Percentiles rank a stretch among this genome's conserved stretches.
phyloP scores from a whole-genome alignment of 2,113 vertebrate genomes.

The Trogon melanurus region DNA sequence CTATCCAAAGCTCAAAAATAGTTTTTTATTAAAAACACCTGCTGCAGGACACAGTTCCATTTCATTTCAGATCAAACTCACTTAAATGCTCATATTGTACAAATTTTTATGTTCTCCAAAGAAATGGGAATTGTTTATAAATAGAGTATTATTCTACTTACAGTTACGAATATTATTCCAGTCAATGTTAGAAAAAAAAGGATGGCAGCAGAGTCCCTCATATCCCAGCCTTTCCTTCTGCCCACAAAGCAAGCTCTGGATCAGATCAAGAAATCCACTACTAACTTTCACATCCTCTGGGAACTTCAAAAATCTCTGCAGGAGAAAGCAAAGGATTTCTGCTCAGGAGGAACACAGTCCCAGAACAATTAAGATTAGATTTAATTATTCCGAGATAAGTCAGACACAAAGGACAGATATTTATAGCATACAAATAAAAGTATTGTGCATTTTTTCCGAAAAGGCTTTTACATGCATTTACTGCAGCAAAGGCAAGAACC shows the following conservation, averaged over 20 bases:
- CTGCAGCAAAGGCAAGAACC: neutral
- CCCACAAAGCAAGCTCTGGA: slow-evolving; percentile 90
- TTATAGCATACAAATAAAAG: slow-evolving; percentile 15
- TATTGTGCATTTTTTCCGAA: neutral
- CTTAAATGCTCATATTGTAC: neutral
- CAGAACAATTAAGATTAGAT: neutral
- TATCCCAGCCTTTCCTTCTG: slow-evolving; percentile 87
- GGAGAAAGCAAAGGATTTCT: slow-evolving; percentile 46
- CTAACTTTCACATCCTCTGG: slow-evolving; percentile 87
- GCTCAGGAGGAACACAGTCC: neutral
- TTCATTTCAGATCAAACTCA: neutral
- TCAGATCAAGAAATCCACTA: slow-evolving; percentile 86
- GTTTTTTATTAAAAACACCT: neutral
- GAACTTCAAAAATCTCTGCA: slow-evolving; percentile 90
- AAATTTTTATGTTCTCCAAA: neutral
- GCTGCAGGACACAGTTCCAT: neutral
- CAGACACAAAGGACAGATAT: neutral
- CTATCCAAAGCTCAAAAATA: neutral
- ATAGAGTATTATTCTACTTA: slow-evolving; percentile 72
- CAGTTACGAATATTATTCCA: slow-evolving; percentile 90
- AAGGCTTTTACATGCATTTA: neutral
- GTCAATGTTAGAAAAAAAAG: slow-evolving; percentile 89
- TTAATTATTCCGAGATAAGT: neutral
- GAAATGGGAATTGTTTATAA: neutral
- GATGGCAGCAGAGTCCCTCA: slow-evolving; percentile 90